Base-by-base conservation (phyloP, 2,888 invertebrate species). In the Drosophila anomalata region DNA sequence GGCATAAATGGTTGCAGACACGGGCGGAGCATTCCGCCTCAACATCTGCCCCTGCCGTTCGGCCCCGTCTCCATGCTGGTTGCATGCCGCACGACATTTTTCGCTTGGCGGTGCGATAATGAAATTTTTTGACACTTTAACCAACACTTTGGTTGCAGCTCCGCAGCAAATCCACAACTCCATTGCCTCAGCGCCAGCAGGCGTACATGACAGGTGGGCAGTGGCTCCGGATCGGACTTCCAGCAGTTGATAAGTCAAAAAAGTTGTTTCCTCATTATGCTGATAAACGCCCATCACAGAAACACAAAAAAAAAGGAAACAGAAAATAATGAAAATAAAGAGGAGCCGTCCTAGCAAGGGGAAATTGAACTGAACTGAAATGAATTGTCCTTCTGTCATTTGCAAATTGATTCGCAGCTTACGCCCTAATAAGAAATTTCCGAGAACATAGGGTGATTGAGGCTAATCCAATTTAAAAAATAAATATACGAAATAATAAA, bases 341-440 rank as follows among this genome's bases (percentile, higher is more conserved):
- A 46, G 53, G 66, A 66, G 53, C 14, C 46, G 42, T 54, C 31
- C 59, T 33, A 47, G 59, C 22, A 29, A 58, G 8, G 11, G n/a
- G 11, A 24, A 55, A 44, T 39, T 53, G n/a, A 48, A 54, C 20
- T 47, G 42, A 48, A 54, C 24, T 47, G 42, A 53, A 46, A 66
- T 39, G 46, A 46, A 53, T n/a, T 63, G 54, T 54, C 54, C 67
- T 78, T 71, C 81, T 63, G 44, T 61, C 82, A 77, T 66, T 73
- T 70, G 79, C 66, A 82, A 84, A 82, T 82, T 88, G 85, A 85
- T 85, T 86, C 88, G 78, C 79, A 80, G 87, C 88, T 88, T 88
- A 82, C 81, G 82, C 86, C 77, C 84, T 88, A 89, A 84, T 89
- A 89, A 89, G 90, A 90, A 89, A 90, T 79, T 11, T 20, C 14